Evolutionary conservation across 2,888 invertebrate species (phyloP).

Genomic region (Calliopum simillimum): DNA sequence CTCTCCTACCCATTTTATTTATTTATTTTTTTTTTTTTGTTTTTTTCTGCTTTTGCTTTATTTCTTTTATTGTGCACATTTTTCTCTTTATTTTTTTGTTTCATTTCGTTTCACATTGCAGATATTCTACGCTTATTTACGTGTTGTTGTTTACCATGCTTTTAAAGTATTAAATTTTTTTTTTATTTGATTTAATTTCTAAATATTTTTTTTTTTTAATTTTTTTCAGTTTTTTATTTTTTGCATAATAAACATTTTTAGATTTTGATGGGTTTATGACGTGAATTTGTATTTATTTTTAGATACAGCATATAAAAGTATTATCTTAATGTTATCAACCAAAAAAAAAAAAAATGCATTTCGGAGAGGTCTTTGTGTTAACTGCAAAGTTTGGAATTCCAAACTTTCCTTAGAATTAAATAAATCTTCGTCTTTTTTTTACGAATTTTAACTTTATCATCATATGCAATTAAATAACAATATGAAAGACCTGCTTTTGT

Average conservation of each 20-base stretch:
- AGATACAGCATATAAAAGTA: too few relatives aligned
- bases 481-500: too few relatives aligned
- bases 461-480: too few relatives aligned
- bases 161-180: not conserved
- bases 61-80: not conserved
- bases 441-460: too few relatives aligned
- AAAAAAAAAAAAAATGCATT: too few relatives aligned
- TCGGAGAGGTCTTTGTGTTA: too few relatives aligned
- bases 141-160: not conserved
- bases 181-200: not conserved
- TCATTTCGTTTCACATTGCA: not conserved
- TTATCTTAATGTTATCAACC: too few relatives aligned
- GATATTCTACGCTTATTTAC: not conserved
- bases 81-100: not conserved
- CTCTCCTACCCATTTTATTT: constrained; percentile 27
- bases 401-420: too few relatives aligned
- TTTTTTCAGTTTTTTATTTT: not conserved
- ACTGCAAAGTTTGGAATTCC: too few relatives aligned
- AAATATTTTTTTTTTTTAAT: not conserved
- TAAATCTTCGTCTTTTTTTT: too few relatives aligned
- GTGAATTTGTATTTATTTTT: not conserved
- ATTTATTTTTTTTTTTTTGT: constrained; percentile 42
- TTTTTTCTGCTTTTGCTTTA: constrained; percentile 52
- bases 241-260: not conserved
- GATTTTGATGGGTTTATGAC: not conserved